A percentile compares a stretch with the other conserved stretches of the same genome.
These are phyloP conservation scores for Chelonoidis abingdonii DNA, from an alignment of 2,113 vertebrate species.

Conservation along the genomic window DNA sequence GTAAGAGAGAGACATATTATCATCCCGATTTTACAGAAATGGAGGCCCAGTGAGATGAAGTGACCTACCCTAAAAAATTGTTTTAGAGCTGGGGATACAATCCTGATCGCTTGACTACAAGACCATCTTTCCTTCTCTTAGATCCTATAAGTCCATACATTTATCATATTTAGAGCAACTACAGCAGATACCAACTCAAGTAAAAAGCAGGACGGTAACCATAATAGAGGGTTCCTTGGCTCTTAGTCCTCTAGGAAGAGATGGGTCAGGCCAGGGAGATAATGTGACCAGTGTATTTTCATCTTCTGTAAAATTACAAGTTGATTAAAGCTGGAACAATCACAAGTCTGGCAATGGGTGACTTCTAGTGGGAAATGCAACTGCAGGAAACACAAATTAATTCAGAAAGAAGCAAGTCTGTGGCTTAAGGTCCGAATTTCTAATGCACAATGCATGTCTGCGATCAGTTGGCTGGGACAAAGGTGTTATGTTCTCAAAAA, in stretches of 20 bases:
- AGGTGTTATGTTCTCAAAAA: neutral
- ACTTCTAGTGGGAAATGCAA: too few relatives aligned
- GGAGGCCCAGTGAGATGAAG: neutral
- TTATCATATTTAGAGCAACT: neutral
- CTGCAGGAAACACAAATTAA: neutral
- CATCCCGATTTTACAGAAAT: neutral
- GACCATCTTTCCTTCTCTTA: neutral
- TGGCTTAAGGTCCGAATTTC: neutral
- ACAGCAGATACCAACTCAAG: neutral
- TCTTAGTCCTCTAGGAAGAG: neutral
- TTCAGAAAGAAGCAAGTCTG: too few relatives aligned
- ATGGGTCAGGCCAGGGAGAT: neutral
- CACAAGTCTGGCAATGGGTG: too few relatives aligned
- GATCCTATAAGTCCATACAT: neutral
- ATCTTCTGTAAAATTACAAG: neutral
- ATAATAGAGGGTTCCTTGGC: neutral
- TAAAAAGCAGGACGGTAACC: neutral
- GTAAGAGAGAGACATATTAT: too few relatives aligned
- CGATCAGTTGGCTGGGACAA: neutral
- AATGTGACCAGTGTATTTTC: neutral
- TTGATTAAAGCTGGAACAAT: neutral
- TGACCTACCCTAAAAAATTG: neutral
- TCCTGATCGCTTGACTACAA: neutral
- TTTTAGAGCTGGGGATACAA: neutral
- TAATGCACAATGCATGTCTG: neutral